phyloP scores from a whole-genome alignment of 1,140 invertebrate genomes.

The Diuraphis noxia region DNA sequence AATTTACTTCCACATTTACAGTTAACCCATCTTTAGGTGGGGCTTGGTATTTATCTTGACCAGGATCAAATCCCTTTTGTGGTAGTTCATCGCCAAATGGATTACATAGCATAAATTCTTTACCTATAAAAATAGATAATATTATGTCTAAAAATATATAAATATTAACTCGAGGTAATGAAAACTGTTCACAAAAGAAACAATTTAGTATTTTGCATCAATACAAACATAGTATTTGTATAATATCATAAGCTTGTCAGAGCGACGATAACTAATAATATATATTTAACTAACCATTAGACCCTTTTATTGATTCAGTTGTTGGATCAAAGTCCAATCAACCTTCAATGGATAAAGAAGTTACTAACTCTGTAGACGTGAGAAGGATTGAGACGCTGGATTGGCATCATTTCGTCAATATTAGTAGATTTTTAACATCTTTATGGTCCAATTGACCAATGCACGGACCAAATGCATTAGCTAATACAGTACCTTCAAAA shows the following conservation, averaged over 20 bases:
- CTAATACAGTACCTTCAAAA: constrained; percentile 85
- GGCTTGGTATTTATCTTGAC: constrained; percentile 92
- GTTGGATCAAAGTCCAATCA: constrained; percentile 93
- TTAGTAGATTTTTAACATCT: constrained; percentile 97
- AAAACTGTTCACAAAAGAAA: too few relatives aligned
- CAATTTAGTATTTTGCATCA: too few relatives aligned
- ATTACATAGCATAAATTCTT: constrained; percentile 89
- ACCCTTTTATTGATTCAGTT: constrained; percentile 77
- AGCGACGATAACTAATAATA: too few relatives aligned
- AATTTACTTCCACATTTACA: constrained; percentile 78
- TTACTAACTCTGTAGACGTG: constrained; percentile 97
- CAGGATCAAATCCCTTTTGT: constrained; percentile 92
- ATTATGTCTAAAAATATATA: too few relatives aligned
- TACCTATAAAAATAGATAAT: constrained; percentile 61
- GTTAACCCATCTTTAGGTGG: constrained; percentile 71
- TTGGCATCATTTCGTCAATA: constrained; percentile 98
- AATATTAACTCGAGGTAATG: too few relatives aligned
- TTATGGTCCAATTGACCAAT: constrained; percentile 95
- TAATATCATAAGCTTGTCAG: too few relatives aligned
- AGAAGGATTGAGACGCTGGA: constrained; percentile 97
- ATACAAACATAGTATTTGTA: too few relatives aligned
- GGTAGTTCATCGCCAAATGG: constrained; percentile 95
- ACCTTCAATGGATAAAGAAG: constrained; percentile 91
- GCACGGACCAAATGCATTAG: constrained; percentile 98
- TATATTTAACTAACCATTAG: constrained; percentile 57